These are phyloP conservation scores for Sebastiscus tertius DNA, from an alignment of 2,797 vertebrate species.

Conservation along the genomic window DNA sequence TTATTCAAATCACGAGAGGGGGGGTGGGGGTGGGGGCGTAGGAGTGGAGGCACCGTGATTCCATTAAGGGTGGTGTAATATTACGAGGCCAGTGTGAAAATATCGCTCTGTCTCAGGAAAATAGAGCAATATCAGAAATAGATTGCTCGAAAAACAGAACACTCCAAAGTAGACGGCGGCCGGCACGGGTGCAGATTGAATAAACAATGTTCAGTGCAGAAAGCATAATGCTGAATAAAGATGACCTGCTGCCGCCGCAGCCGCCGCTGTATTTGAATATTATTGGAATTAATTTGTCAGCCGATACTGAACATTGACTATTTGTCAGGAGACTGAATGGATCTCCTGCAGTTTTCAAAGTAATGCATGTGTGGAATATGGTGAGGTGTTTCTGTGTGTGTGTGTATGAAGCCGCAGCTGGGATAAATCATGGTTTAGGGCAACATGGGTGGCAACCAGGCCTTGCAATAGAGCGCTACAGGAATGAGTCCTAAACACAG, in stretches of 20 bases:
- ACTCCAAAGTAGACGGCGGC: constrained; percentile 66
- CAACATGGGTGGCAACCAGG: constrained; percentile 7
- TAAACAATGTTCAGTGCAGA: constrained; percentile 71
- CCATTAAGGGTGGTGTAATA: constrained; percentile 76
- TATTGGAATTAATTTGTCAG: constrained; percentile 75
- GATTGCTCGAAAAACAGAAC: constrained; percentile 73
- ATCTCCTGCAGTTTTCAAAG: constrained; percentile 51
- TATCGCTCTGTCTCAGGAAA: constrained; percentile 70
- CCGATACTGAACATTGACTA: constrained; percentile 60
- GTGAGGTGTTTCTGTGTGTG: constrained; percentile 2
- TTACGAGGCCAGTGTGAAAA: constrained; percentile 71
- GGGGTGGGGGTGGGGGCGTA: not conserved
- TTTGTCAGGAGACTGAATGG: constrained; percentile 59
- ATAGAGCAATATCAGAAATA: constrained; percentile 79
- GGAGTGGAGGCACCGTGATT: constrained; percentile 56
- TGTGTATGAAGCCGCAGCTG: not conserved
- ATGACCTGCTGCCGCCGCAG: constrained; percentile 54
- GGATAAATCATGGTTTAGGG: constrained; percentile 37
- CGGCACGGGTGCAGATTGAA: constrained; percentile 66
- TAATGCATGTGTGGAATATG: constrained; percentile 30
- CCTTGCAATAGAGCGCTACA: not conserved
- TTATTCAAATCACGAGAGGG: constrained; percentile 72
- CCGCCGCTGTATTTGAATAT: constrained; percentile 61
- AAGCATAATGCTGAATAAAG: constrained; percentile 75
- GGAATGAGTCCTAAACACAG: too few relatives aligned